Evolutionary conservation across 2,888 invertebrate species (phyloP), one percentile per base, ranked within the genome.

Genomic region (Tridacna crocea): DNA sequence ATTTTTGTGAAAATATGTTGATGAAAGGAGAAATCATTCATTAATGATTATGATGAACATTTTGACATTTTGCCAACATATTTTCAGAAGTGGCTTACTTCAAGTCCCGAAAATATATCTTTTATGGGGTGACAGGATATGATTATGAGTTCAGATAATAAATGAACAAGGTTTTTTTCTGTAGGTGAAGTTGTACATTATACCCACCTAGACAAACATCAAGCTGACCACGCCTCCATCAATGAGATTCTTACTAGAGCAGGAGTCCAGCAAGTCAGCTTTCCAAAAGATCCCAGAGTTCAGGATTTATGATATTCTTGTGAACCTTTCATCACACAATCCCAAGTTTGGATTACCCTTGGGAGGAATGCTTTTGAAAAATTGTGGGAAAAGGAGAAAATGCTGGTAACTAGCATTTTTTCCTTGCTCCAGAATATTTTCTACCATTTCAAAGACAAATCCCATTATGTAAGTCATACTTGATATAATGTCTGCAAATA

Each of bases 191-290:
- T 80, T 3, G 66, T 91, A 0, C 92, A 92, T 77, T 92, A 84
- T 77, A 65, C 78, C 24, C 93, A 93, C 81, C 73, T 90, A n/a
- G 93, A 93, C 80, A 80, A 87, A 66, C 78, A 83, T 55, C 77
- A 91, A 13, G 75, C 89, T 13, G 93, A 93, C 76, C 93, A 93
- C 63, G 85, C 84, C 13, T 84, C 90, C 24, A 93, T 94, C 75
- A 94, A 93, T 84, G 90, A 91, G 17, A 79, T 93, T 11, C 88
- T 94, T 10, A 74, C 79, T 19, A 70, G 73, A 22, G 92, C 92
- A 19, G 93, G 92, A 3, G 92, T 93, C 13, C 88, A 89, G 63
- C 87, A 82, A 65, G 93, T 93, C 72, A 93, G 91, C 80, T 93
- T 93, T 85, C 91, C 91, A 10, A 92, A 88, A 72, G 93, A 93